Evolutionary conservation across 2,888 invertebrate genomes (phyloP), one percentile per base, ranked within the genome.

Genomic region (Bhutanitis thaidina): DNA sequence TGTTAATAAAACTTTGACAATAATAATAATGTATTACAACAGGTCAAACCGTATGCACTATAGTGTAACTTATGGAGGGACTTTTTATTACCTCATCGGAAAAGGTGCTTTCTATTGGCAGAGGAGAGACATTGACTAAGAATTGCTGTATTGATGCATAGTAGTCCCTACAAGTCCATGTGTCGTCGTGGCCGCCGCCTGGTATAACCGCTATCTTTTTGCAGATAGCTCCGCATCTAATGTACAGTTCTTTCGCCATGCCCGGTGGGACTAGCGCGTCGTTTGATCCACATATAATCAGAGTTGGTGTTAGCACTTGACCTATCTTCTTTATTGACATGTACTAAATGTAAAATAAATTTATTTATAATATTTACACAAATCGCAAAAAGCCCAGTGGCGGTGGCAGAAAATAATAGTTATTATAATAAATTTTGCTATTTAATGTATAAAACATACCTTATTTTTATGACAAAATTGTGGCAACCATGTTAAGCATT

Each of bases 151-250:
- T 71, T 1, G 87, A 82, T 16, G 90, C 77, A 67, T 93, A 94
- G 65, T 97, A 98, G 56, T 95, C 96, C 55, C 94, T 92, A 64
- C 95, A 93, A 53, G 94, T 94, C 98, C 98, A 98, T 0, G 98
- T 98, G 77, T 98, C 97, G 70, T 98, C 98, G 79, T 98, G 98
- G 0, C 96, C 95, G 1, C 98, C 98, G 14, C 93, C 92, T 1
- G 93, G 92, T 77, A 98, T 92, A 67, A 94, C 93, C 15, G 94
- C 83, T 38, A 98, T 80, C 59, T 94, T 93, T 82, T 98, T 98
- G 62, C 92, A 90, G 15, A 91, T 79, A 56, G 96, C 94, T 29
- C 92, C 92, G 71, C 96, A 97, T 39, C 92, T 86, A 62, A 92
- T 90, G 71, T 94, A 95, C 46, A 98, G 89, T 53, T 94, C 93